Percentiles rank a stretch among this genome's conserved stretches.
Evolutionary conservation across 2,797 vertebrate species (phyloP).

Genomic region (Gastrophryne carolinensis): DNA sequence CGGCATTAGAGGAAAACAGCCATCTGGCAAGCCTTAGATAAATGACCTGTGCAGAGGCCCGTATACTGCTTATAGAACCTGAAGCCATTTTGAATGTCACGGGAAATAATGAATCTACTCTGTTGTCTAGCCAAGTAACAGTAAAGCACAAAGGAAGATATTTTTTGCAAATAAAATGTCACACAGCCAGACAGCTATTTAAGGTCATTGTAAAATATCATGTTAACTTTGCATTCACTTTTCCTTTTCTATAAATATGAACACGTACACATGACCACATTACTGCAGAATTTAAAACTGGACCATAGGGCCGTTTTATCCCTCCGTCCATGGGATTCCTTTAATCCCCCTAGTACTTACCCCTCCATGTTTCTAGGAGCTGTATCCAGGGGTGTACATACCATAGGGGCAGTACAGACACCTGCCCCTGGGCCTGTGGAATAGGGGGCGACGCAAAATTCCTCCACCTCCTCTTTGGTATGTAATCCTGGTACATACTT

Average conservation of each 20-base stretch:
- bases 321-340: too few species aligned
- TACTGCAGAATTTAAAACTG: too few species aligned
- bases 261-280: too few species aligned
- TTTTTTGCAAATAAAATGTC: conserved; percentile 45
- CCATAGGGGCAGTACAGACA: too few species aligned
- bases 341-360: too few species aligned
- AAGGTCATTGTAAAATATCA: conserved; percentile 43
- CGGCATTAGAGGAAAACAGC: not conserved
- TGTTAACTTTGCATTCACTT: conserved; percentile 1
- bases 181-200: conserved; percentile 15
- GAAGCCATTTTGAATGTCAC: conserved; percentile 39
- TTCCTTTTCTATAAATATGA: not conserved
- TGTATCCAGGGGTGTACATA: too few species aligned
- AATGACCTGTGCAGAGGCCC: conserved; percentile 3
- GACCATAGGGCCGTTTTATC: too few species aligned
- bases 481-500: too few species aligned
- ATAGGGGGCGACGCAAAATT: too few species aligned
- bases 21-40: conserved; percentile 1
- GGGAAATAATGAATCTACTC: conserved; percentile 27
- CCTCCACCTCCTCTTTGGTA: too few species aligned
- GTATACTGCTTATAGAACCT: not conserved
- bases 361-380: too few species aligned
- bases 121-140: conserved; percentile 13
- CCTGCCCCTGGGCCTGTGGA: too few species aligned
- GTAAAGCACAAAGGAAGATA: conserved; percentile 13